These are phyloP conservation scores for Drosophila yooni DNA, from an alignment of 2,888 invertebrate genomes.

Conservation along the genomic window DNA sequence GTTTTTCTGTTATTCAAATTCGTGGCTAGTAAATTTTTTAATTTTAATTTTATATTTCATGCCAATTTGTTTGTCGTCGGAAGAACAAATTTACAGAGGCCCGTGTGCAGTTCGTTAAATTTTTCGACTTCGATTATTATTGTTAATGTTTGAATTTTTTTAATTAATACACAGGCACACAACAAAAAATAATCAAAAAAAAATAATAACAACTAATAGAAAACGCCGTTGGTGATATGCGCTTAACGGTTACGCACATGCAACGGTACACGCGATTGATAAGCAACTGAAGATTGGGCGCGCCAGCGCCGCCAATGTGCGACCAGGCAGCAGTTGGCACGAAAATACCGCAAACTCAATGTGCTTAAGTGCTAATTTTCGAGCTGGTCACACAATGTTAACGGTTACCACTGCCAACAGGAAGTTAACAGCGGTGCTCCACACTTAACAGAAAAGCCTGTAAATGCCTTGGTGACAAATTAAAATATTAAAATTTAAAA, in stretches of 20 bases:
- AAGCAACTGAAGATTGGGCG: constrained; percentile 63
- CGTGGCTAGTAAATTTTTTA: constrained; percentile 31
- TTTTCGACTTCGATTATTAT: constrained; percentile 22
- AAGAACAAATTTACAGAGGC: constrained; percentile 8
- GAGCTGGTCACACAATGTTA: constrained; percentile 25
- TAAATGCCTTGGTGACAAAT: background rate
- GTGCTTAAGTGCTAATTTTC: background rate
- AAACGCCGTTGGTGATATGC: constrained; percentile 46
- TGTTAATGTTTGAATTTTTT: constrained; percentile 38
- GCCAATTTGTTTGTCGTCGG: constrained; percentile 29
- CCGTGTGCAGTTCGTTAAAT: constrained; percentile 21
- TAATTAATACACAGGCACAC: constrained; percentile 36
- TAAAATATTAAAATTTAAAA: background rate
- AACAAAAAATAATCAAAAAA: constrained; percentile 38
- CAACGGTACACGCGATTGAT: constrained; percentile 60
- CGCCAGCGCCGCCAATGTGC: constrained; percentile 33
- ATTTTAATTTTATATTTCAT: constrained; percentile 28
- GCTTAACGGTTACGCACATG: constrained; percentile 51
- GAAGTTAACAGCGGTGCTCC: constrained; percentile 20
- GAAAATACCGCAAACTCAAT: constrained; percentile 35
- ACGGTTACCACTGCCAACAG: background rate
- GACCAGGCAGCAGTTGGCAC: constrained; percentile 13
- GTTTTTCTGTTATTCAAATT: constrained; percentile 27
- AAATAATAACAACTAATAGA: constrained; percentile 48
- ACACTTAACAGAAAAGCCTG: constrained; percentile 17